Evolutionary conservation across 2,797 vertebrate genomes (phyloP), one percentile per base, ranked within the genome.

Genomic region (Sparus aurata): DNA sequence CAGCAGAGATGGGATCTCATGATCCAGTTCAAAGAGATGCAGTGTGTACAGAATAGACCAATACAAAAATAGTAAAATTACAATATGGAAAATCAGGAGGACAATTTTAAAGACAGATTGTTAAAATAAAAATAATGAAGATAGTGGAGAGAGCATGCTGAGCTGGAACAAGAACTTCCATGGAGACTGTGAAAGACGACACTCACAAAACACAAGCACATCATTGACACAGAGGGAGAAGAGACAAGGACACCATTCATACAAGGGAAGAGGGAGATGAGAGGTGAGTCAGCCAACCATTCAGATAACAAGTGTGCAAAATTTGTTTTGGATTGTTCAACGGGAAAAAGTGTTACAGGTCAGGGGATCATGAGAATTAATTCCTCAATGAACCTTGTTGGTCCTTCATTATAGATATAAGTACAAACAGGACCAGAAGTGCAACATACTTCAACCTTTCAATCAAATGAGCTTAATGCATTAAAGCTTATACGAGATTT

Each of bases 201-300:
- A 57, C 3, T 20, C 10, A 13, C 15, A 22, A 53, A 13, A 13
- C n/a, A 53, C 50, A 5, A 23, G 10, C 20, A 54, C 65, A 25
- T 38, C 27, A 23, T 23, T 54, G 30, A 67, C 30, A 53, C n/a
- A 25, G 5, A 8, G 46, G 63, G 18, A 64, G 25, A 45, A 3
- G 50, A 45, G 55, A 70, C 68, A 49, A 49, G 52, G 43, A 49
- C 27, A 53, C 47, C 20, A 59, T 59, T 59, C 45, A 70, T 22
- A 59, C 6, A 41, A 22, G 13, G 23, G 20, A 38, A 62, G 11
- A 43, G n/a, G 0, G 18, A 52, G 10, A 63, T 13, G 17, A 63
- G 45, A 59, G 22, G 25, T n/a, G 43, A 13, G 15, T 9, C 22
- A 27, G 43, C 15, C 13, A 50, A 66, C 66, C 17, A 68, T 18